Evolutionary conservation across 2,113 vertebrate genomes (phyloP), one percentile per base, ranked within the genome.

Genomic region (Salvelinus sp.): DNA sequence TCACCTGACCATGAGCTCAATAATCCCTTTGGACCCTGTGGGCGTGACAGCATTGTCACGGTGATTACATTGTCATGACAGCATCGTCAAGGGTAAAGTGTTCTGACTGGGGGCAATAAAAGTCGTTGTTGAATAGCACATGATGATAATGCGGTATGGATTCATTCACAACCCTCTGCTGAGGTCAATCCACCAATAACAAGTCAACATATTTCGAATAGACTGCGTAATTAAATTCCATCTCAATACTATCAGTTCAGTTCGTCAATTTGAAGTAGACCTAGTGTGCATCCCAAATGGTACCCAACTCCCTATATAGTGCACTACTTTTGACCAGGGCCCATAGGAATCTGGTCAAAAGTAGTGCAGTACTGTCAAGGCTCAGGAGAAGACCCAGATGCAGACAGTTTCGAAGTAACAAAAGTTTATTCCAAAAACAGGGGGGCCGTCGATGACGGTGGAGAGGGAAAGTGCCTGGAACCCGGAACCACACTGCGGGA

Each of bases 61-160:
- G 72, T 60, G 33, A 69, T 20, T 23, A 60, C 12, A 9, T 25
- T 14, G 44, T 75, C 74, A 73, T 63, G 72, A 79, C 69, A 48
- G 58, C 18, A 68, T 68, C 3, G 27, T 60, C 57, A n/a, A 54
- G 58, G 62, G 69, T 67, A 75, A 79, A 66, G 72, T 25, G 60
- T 71, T 66, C 68, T 58, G 69, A 79, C 25, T 14, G 63, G 54
- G 44, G 28, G 22, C 60, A 72, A 30, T 44, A 75, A 7, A 27
- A 70, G 63, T 76, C 48, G 68, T 18, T 76, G 70, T 69, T 76
- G 30, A 76, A 25, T 58, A 68, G 69, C 38, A 60, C 63, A 76
- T 25, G 16, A 18, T 4, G 16, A 54, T 72, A 69, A 47, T 23
- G 33, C 69, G 62, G 33, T 33, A 23, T 54, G 18, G 62, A 69